These are phyloP conservation scores for Temnothorax rugatulus DNA, from an alignment of 2,888 invertebrate genomes.

Conservation along the genomic window DNA sequence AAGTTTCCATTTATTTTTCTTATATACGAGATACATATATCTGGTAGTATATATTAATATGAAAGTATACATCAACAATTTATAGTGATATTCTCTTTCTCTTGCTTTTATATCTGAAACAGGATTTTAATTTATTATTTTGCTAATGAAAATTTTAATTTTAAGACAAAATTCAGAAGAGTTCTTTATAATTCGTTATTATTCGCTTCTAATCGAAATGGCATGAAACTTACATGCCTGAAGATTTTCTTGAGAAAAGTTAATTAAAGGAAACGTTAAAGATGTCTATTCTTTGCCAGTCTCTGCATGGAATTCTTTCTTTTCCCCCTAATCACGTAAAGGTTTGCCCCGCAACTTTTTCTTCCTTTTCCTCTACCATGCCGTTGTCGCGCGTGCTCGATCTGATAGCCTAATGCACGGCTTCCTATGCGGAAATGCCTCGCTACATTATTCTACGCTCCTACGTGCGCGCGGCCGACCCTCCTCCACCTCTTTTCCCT, in stretches of 20 bases:
- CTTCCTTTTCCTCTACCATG: slow-evolving; percentile 68
- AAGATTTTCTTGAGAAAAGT: slow-evolving; percentile 3
- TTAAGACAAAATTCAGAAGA: slow-evolving; percentile 7
- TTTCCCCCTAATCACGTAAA: slow-evolving; percentile 80
- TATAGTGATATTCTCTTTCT: not conserved
- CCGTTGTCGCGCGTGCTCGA: slow-evolving; percentile 83
- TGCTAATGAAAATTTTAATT: not conserved
- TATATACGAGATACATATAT: not conserved
- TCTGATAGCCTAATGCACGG: slow-evolving; percentile 86
- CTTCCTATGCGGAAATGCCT: slow-evolving; percentile 86
- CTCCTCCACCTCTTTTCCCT: slow-evolving; percentile 61
- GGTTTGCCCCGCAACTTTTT: slow-evolving; percentile 77
- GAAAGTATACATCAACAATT: slow-evolving; percentile 8
- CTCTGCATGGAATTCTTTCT: slow-evolving; percentile 44
- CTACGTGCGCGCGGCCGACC: slow-evolving; percentile 70
- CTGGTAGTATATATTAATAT: not conserved
- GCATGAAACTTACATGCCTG: not conserved
- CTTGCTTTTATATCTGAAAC: not conserved
- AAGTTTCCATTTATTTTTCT: slow-evolving; percentile 29
- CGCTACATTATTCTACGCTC: slow-evolving; percentile 84
- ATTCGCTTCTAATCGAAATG: not conserved
- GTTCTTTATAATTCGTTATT: not conserved
- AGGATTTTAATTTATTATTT: slow-evolving; percentile 8
- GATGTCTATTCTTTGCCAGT: not conserved
- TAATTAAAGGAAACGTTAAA: not conserved